Base-by-base conservation (phyloP, 1,140 invertebrate genomes). In the Aplysia californica region DNA sequence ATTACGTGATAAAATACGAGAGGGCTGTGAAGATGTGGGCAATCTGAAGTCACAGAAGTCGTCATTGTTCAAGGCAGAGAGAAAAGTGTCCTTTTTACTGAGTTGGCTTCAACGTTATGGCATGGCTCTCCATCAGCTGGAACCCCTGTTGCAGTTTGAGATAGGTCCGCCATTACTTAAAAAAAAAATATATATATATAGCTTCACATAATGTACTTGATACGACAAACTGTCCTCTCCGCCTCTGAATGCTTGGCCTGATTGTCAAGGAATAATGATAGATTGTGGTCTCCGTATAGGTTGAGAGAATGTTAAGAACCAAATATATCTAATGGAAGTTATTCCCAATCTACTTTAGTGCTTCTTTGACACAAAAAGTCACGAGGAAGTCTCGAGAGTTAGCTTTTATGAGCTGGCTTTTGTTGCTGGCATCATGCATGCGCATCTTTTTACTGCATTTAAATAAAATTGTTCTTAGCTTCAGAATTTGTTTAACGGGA, bases 71-170 rank as follows among this genome's bases (percentile, higher is more conserved):
- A 74, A 64, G 35, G 58, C 71, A 39, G 70, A 73, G 58, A 64
- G 64, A 41, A 74, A 74, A 39, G 38, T 65, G 20, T 3, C 56
- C 5, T 74, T 74, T 36, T 26, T 74, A 29, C n/a, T 74, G 59
- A 64, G 71, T 36, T 74, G 71, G 71, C 23, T 64, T 26, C 71
- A 74, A 26, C 71, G 38, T 2, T 74, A 64, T 65, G 71, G 71
- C n/a, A 74, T 38, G 58, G 58, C 31, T 10, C 31, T 74, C 18
- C 71, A 74, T 29, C 36, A 39, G 36, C 56, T 74, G 31, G 2
- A 64, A n/a, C 71, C 71, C n/a, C 3, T 64, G 21, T 26, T 74
- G 18, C 56, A 74, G 26, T 74, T 74, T 61, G 71, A 74, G 44
- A 74, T 74, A 38, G 71, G 71, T 74, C 33, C 33, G 33, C 64